Evolutionary conservation across 2,888 invertebrate genomes (phyloP), one percentile per base, ranked within the genome.

Genomic region (Phania funesta): DNA sequence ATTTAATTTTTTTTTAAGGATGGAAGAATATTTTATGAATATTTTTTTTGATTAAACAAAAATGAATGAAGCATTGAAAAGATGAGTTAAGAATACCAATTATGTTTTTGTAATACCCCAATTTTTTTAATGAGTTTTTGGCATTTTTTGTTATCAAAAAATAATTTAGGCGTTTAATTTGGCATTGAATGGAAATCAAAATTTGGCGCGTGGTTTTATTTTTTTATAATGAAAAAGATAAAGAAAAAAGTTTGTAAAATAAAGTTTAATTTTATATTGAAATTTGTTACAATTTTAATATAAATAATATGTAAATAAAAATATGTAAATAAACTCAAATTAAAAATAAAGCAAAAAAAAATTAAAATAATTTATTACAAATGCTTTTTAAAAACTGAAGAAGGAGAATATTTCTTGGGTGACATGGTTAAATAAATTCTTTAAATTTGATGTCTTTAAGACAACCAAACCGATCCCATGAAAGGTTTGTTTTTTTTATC

Each of bases 201-300:
- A 76, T 64, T 58, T 60, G 56, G 24, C 77, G 68, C 52, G 78
- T 41, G 68, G 68, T 60, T 67, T 52, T 35, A 41, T 73, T 41
- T 50, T 74, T 7, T 38, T 13, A n/a, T 7, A 84, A 83, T 75
- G 84, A 86, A 85, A 85, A 85, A 84, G 85, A 85, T 85, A 88
- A 88, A 89, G 86, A 87, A 85, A 86, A 86, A 87, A 86, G n/a
- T 89, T 88, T 87, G 88, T 86, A 89, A 88, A 87, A 84, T 81
- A 64, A 71, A 84, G 83, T 85, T 70, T 60, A 52, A 32, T 67
- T 76, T 80, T 81, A 83, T 74, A 78, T 78, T 74, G 58, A 80
- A 44, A 44, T 52, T 65, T 3, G 62, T 71, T 76, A 82, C 68
- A 80, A 80, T 65, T 82, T 77, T 76, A n/a, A n/a, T n/a, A n/a